phyloP scores from a whole-genome alignment of 2,797 vertebrate species.

The Sternarchorhynchus goeldii region DNA sequence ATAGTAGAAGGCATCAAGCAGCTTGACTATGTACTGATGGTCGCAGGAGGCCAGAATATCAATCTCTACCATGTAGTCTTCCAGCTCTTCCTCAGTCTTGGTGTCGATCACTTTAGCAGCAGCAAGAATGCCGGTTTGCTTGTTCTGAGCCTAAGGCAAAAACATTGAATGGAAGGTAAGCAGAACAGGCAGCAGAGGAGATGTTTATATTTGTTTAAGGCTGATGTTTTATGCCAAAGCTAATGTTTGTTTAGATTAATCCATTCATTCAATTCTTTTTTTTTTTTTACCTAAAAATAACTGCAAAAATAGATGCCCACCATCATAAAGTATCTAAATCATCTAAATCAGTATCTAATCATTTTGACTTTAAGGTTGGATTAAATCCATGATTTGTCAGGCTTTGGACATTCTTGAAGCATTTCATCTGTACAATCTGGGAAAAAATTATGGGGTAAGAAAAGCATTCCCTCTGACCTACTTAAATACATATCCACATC shows the following conservation, averaged over 20 bases:
- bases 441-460: conserved; percentile 32
- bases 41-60: conserved; percentile 97
- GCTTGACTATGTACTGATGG: conserved; percentile 94
- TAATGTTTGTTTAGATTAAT: too few relatives aligned
- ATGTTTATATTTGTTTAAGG: neutral
- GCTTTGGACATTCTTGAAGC: neutral
- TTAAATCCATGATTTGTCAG: too few relatives aligned
- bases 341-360: too few relatives aligned
- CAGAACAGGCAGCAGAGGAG: neutral
- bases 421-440: neutral
- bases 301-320: neutral
- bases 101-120: conserved; percentile 99
- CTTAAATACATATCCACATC: conserved; percentile 42
- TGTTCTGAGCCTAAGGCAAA: conserved; percentile 91
- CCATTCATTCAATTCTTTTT: too few relatives aligned
- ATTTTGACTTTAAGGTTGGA: too few relatives aligned
- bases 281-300: neutral
- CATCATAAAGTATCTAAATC: too few relatives aligned
- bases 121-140: conserved; percentile 90
- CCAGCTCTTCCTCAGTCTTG: conserved; percentile 97
- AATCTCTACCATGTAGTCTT: conserved; percentile 99
- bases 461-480: conserved; percentile 46
- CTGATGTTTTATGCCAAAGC: neutral
- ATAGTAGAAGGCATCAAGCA: conserved; percentile 97
- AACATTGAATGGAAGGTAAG: conserved; percentile 9